Conservation (phyloP, 2,797 vertebrate species). For the Gymnodraco acuticeps region DNA sequence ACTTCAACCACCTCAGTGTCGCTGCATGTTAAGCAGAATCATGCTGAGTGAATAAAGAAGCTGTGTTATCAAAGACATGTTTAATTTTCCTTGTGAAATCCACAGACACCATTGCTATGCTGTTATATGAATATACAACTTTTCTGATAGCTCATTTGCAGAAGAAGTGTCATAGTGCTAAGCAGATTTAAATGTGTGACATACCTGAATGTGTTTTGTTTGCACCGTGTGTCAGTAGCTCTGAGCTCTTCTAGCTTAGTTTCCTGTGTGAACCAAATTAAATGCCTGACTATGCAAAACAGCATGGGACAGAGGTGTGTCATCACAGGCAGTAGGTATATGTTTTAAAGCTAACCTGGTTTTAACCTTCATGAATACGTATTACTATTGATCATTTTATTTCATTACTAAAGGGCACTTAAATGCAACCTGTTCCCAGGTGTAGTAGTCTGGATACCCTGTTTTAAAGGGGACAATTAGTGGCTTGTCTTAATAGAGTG, state of each 20-base stretch:
- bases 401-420: no score
- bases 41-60: slow-evolving; percentile 33
- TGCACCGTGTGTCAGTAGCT: slow-evolving; percentile 15
- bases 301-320: not conserved
- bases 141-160: slow-evolving; percentile 31
- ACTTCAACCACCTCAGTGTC: slow-evolving; percentile 35
- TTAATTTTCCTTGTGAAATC: slow-evolving; percentile 35
- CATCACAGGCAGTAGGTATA: not conserved
- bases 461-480: no score
- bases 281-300: slow-evolving; percentile 5
- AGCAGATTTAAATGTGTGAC: slow-evolving; percentile 43
- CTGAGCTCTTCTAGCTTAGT: slow-evolving; percentile 30
- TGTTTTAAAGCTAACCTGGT: no score
- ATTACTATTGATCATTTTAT: no score
- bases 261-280: slow-evolving; percentile 14
- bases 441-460: no score
- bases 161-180: slow-evolving; percentile 32
- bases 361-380: no score
- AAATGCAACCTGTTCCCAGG: no score
- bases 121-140: slow-evolving; percentile 28
- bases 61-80: slow-evolving; percentile 31
- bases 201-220: slow-evolving; percentile 31
- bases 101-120: not conserved
- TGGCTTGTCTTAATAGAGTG: no score
- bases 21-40: slow-evolving; percentile 50